These are phyloP conservation scores for Melanotaenia pygmaea DNA, from an alignment of 2,797 vertebrate species.

Conservation along the genomic window DNA sequence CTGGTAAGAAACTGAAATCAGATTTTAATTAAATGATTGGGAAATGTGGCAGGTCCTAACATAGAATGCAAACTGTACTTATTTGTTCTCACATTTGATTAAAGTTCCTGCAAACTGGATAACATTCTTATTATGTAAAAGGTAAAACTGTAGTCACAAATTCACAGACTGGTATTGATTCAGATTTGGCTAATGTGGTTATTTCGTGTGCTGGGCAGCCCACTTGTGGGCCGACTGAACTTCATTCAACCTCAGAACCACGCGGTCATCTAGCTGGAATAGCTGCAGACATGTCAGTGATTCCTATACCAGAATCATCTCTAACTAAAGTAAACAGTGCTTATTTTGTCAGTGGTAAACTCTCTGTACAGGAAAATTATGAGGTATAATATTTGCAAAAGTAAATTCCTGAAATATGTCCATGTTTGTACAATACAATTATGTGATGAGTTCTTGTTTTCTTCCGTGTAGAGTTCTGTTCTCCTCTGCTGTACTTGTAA, in stretches of 20 bases:
- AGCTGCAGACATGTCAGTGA: background rate
- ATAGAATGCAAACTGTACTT: background rate
- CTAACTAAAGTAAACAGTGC: background rate
- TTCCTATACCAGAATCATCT: background rate
- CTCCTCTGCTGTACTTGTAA: slow-evolving; percentile 16
- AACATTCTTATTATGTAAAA: no score
- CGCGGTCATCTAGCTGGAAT: background rate
- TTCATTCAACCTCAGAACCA: background rate
- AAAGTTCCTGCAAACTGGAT: background rate
- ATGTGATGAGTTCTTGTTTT: background rate
- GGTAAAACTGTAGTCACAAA: no score
- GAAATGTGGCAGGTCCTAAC: background rate
- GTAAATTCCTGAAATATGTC: slow-evolving; percentile 9
- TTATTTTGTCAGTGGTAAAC: background rate
- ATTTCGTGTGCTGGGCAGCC: no score
- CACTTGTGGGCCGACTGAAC: no score
- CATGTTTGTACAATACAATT: slow-evolving; percentile 3
- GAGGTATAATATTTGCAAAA: slow-evolving; percentile 6
- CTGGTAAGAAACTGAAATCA: no score
- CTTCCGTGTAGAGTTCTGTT: background rate
- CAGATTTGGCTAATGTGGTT: background rate
- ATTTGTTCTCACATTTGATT: background rate
- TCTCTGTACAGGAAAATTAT: background rate
- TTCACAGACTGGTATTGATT: background rate
- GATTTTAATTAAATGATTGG: no score